A percentile compares a stretch with the other conserved stretches of the same genome.
Conservation (phyloP, 2,113 vertebrate species). For the Coptodon rendalli region DNA sequence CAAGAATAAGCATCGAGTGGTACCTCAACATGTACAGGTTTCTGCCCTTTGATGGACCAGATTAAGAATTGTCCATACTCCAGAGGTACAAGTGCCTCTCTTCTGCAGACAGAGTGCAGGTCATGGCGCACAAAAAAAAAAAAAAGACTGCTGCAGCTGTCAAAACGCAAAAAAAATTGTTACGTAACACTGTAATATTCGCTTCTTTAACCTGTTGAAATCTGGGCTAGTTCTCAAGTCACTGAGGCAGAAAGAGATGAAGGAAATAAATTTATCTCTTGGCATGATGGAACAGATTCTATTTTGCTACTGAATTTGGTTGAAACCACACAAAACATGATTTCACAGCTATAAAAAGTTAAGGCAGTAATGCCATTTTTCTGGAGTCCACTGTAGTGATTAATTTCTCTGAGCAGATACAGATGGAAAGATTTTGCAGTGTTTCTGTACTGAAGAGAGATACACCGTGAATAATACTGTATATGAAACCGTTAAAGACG, state of each 20-base stretch:
- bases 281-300: not conserved
- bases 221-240: not conserved
- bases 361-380: slow-evolving; percentile 11
- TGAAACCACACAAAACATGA: not conserved
- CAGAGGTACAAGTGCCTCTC: not conserved
- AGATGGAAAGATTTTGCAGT: not conserved
- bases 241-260: not conserved
- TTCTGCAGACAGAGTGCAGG: not conserved
- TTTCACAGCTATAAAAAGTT: slow-evolving; percentile 1
- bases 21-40: not conserved
- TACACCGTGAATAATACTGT: not conserved
- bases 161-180: not conserved
- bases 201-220: not conserved
- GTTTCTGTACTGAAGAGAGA: not conserved
- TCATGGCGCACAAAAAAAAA: not conserved
- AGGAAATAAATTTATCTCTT: not conserved
- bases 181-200: not conserved
- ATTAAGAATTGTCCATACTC: not conserved
- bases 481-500: not conserved
- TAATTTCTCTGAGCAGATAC: not conserved
- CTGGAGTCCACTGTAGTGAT: not conserved
- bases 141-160: not conserved
- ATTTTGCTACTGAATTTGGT: not conserved
- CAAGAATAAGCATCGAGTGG: not conserved
- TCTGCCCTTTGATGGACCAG: not conserved